Evolutionary conservation across 2,113 vertebrate species (phyloP).

Genomic region (Carettochelys insculpta): DNA sequence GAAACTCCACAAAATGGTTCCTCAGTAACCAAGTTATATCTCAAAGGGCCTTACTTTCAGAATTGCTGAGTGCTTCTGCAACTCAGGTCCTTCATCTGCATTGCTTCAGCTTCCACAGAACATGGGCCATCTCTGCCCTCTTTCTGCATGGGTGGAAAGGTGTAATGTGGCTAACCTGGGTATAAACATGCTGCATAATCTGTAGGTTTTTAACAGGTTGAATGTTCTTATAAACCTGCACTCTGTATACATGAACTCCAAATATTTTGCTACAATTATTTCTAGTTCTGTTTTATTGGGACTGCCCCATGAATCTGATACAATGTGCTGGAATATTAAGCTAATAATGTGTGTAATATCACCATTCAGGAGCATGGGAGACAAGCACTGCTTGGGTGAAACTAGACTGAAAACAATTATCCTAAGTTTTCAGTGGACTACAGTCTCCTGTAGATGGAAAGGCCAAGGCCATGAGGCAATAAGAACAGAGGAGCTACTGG

Average conservation of each 20-base stretch:
- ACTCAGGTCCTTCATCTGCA: not conserved
- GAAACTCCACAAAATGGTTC: not conserved
- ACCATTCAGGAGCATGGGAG: too few species aligned
- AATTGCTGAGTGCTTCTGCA: not conserved
- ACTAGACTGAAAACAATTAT: too few species aligned
- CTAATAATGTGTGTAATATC: conserved; percentile 38
- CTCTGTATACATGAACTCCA: not conserved
- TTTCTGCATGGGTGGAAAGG: not conserved
- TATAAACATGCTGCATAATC: not conserved
- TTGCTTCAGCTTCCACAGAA: not conserved
- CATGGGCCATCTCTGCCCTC: not conserved
- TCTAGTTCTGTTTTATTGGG: not conserved
- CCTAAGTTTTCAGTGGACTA: too few species aligned
- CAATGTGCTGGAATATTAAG: not conserved
- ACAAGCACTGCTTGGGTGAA: too few species aligned
- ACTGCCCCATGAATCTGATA: not conserved
- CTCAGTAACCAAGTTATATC: not conserved
- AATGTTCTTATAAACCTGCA: not conserved
- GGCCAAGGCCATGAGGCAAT: too few species aligned
- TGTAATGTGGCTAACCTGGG: not conserved
- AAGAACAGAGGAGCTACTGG: too few species aligned
- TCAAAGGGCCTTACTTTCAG: not conserved
- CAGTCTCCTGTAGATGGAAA: too few species aligned
- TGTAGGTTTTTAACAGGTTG: not conserved
- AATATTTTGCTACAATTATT: too few species aligned